phyloP scores from a whole-genome alignment of 2,113 vertebrate genomes.

The Talpa occidentalis region DNA sequence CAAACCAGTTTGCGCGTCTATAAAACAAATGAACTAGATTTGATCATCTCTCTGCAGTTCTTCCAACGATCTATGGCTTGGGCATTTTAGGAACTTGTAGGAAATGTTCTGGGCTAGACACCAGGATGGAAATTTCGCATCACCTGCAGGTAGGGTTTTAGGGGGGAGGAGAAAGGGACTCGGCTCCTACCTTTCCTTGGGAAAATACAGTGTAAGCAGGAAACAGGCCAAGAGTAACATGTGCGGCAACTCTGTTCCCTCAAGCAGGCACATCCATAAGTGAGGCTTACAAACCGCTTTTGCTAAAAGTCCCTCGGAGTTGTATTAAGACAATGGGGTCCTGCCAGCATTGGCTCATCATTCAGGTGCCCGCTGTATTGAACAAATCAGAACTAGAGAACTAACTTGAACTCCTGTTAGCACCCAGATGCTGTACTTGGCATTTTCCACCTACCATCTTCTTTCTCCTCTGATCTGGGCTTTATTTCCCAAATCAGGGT shows the following conservation, averaged over 20 bases:
- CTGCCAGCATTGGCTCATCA: no score
- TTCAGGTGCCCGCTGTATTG: background rate
- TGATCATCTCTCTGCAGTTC: background rate
- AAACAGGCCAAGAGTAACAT: constrained; percentile 29
- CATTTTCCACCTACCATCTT: background rate
- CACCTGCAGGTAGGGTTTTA: no score
- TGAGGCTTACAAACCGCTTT: background rate
- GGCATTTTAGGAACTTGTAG: background rate
- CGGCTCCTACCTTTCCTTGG: background rate
- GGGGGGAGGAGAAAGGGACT: background rate
- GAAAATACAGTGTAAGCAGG: background rate
- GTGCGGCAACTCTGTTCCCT: background rate
- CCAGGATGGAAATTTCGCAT: rapidly evolving
- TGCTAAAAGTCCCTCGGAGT: background rate
- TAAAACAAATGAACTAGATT: background rate
- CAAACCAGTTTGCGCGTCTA: background rate
- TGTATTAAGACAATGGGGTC: background rate
- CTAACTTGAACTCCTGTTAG: background rate
- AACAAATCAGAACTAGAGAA: background rate
- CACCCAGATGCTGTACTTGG: background rate
- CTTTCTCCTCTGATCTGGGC: background rate
- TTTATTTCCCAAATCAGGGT: background rate
- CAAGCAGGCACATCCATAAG: background rate
- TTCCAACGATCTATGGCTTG: background rate
- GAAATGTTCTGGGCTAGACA: background rate